Evolutionary conservation across 2,113 vertebrate species (phyloP).

Genomic region (Psettodes erumei): DNA sequence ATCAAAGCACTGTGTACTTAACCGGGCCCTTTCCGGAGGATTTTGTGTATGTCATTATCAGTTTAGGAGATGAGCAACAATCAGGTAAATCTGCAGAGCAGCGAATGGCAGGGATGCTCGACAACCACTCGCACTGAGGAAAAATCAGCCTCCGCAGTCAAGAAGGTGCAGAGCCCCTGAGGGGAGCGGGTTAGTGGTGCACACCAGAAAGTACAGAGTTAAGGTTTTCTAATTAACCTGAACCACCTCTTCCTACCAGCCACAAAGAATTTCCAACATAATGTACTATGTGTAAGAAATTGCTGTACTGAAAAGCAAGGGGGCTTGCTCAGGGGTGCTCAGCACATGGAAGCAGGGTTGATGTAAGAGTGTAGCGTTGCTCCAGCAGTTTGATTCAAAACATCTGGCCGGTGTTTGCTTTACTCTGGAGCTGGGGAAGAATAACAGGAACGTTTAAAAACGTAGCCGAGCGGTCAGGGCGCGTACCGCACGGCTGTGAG

Average conservation of each 20-base stretch:
- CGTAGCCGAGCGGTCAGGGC: too few species aligned
- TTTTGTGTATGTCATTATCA: too few species aligned
- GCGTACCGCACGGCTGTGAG: too few species aligned
- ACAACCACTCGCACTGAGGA: too few species aligned
- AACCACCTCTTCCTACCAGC: background rate
- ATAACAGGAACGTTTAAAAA: slow-evolving; percentile 10
- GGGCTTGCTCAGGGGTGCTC: background rate
- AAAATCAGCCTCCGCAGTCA: too few species aligned
- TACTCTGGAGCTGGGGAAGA: background rate
- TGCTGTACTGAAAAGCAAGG: background rate
- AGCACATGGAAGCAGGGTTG: slow-evolving; percentile 3
- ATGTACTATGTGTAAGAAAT: background rate
- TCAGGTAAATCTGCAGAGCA: too few species aligned
- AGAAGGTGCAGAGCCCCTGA: too few species aligned
- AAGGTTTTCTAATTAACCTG: background rate
- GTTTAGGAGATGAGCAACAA: background rate
- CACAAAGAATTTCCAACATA: background rate
- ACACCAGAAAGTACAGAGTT: too few species aligned
- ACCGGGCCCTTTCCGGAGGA: background rate
- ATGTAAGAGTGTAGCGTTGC: slow-evolving; percentile 13
- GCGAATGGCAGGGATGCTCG: too few species aligned
- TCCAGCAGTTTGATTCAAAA: slow-evolving; percentile 48
- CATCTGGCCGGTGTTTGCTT: slow-evolving; percentile 53
- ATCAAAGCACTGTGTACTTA: too few species aligned
- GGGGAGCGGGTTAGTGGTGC: too few species aligned